Evolutionary conservation across 2,888 invertebrate species (phyloP).

Genomic region (Hanleya hanleyi): DNA sequence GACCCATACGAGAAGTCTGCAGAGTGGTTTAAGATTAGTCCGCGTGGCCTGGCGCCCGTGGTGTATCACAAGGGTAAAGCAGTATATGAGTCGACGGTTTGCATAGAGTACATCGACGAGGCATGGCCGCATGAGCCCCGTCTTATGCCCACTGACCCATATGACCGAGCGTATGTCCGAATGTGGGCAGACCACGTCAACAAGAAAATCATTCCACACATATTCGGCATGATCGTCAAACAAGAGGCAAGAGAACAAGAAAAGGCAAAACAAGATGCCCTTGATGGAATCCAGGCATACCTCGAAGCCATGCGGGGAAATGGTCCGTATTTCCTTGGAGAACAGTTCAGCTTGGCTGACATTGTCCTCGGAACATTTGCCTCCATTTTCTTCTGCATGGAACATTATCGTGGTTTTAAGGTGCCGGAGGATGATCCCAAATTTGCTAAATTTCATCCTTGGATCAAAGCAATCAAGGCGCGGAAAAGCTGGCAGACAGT

Average conservation of each 20-base stretch:
- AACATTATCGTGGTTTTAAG: conserved; percentile 45
- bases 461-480: conserved; percentile 35
- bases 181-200: conserved; percentile 52
- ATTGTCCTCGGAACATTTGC: conserved; percentile 51
- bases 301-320: conserved; percentile 34
- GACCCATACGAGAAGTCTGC: conserved; percentile 56
- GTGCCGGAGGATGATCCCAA: conserved; percentile 36
- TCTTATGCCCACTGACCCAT: conserved; percentile 49
- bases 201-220: conserved; percentile 48
- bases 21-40: conserved; percentile 55
- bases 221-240: conserved; percentile 44
- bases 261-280: conserved; percentile 31
- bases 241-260: conserved; percentile 39
- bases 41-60: conserved; percentile 54
- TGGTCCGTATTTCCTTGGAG: conserved; percentile 49
- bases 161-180: conserved; percentile 44
- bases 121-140: conserved; percentile 31
- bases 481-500: conserved; percentile 20
- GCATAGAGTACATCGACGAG: conserved; percentile 59
- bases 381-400: conserved; percentile 36
- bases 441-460: conserved; percentile 32
- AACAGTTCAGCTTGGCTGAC: conserved; percentile 50
- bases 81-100: conserved; percentile 52
- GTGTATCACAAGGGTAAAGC: conserved; percentile 42
- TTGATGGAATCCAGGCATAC: conserved; percentile 37